Conservation (phyloP, 2,797 vertebrate genomes). For the Phrynocephalus guinanensis region DNA sequence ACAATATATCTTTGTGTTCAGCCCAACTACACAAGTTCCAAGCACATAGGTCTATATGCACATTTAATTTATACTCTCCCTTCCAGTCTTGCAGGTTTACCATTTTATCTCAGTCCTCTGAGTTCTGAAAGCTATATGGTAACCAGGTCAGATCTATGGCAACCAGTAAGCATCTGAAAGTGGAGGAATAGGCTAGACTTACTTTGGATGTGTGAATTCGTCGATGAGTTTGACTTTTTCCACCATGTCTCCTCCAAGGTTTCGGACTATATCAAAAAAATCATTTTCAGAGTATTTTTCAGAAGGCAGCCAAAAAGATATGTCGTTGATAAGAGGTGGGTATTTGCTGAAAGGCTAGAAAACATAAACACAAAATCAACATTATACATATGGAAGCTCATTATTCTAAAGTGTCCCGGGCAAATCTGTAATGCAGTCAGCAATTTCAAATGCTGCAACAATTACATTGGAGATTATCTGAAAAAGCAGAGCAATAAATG, state of each 20-base stretch:
- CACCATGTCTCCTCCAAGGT: slow-evolving; percentile 89
- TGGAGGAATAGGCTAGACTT: slow-evolving; percentile 72
- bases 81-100: background rate
- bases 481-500: background rate
- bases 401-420: slow-evolving; percentile 12
- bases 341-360: slow-evolving; percentile 90
- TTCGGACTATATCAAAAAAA: slow-evolving; percentile 94
- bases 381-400: background rate
- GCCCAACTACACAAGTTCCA: background rate
- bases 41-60: background rate
- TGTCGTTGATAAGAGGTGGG: slow-evolving; percentile 90
- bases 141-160: background rate
- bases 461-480: background rate
- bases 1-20: background rate
- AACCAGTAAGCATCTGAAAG: background rate
- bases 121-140: background rate
- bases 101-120: background rate
- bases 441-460: background rate
- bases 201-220: slow-evolving; percentile 90
- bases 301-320: slow-evolving; percentile 95
- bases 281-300: slow-evolving; percentile 86
- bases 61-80: background rate
- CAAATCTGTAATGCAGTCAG: slow-evolving; percentile 13
- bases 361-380: slow-evolving; percentile 39
- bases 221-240: slow-evolving; percentile 91